Evolutionary conservation across 2,888 invertebrate genomes (phyloP), one percentile per base, ranked within the genome.

Genomic region (Nezara viridula): DNA sequence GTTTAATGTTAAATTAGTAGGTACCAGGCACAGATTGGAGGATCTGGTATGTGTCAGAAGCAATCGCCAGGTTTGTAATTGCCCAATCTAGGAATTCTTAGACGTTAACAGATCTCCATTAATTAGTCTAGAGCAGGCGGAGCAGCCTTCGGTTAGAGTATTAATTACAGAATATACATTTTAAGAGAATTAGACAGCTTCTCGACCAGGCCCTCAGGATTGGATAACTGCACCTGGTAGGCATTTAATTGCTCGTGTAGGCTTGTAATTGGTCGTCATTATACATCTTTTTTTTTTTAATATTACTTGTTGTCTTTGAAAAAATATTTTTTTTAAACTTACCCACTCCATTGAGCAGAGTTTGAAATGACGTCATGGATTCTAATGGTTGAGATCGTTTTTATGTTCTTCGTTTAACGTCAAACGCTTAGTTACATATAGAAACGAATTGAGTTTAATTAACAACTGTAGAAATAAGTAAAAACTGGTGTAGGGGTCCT

Each of bases 81-180:
- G 66, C 37, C 66, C 66, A 27, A 73, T 73, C 66, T 73, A 1
- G 66, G 19, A 73, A 73, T 73, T 73, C 66, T 73, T 73, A 7
- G 66, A 73, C 66, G 66, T 32, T 73, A 73, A 73, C 66, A 73
- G 66, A 73, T 73, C 37, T 73, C 66, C 66, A 73, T 73, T 73
- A 73, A 73, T 73, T 73, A 73, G 66, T 9, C 37, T 60, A n/a
- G 55, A 55, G n/a, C n/a, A n/a, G 55, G 16, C 14, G 14, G 60
- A 21, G 16, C 66, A 21, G 37, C 19, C 32, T 73, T 37, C 19
- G 66, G 37, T 6, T 19, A 32, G 37, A 37, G 66, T 73, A 73
- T 73, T 73, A 73, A 73, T 73, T 73, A 73, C 66, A 19, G 9
- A 37, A 6, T 73, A 37, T 73, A 73, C 32, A 73, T 73, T 73